Conservation (phyloP, 2,797 vertebrate species). For the Xenops minutus region DNA sequence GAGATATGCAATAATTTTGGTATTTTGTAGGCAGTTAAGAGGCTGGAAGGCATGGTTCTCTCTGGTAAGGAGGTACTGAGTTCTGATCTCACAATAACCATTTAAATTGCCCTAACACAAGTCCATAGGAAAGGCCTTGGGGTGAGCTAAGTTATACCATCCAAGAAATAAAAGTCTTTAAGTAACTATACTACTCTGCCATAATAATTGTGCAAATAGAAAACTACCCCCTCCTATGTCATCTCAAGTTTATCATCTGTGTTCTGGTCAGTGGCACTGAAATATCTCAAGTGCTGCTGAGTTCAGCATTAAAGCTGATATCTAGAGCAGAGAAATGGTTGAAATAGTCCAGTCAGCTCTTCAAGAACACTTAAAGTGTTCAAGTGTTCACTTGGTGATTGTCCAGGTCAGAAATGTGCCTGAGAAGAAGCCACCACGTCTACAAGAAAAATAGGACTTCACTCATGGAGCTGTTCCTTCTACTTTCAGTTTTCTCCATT, state of each 20-base stretch:
- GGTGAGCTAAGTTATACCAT: background rate
- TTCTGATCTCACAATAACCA: background rate
- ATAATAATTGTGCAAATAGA: background rate
- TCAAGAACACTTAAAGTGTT: background rate
- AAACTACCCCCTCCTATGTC: background rate
- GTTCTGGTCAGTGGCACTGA: background rate
- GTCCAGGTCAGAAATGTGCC: background rate
- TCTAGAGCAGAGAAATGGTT: background rate
- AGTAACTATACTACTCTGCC: background rate
- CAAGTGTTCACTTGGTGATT: too few relatives aligned
- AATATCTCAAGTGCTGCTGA: background rate
- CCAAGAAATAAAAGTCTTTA: background rate
- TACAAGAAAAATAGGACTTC: background rate
- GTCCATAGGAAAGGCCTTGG: background rate
- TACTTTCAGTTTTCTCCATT: background rate
- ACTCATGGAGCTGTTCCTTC: background rate
- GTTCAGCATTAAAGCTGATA: background rate
- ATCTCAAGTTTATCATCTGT: background rate
- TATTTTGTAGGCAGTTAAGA: background rate
- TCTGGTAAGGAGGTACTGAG: background rate
- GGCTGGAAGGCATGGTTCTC: background rate
- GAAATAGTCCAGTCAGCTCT: background rate
- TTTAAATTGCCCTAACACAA: background rate
- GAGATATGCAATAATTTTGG: background rate
- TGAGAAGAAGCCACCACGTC: background rate